Base-by-base conservation (phyloP, 2,888 invertebrate species). In the Caenorhabditis angaria region DNA sequence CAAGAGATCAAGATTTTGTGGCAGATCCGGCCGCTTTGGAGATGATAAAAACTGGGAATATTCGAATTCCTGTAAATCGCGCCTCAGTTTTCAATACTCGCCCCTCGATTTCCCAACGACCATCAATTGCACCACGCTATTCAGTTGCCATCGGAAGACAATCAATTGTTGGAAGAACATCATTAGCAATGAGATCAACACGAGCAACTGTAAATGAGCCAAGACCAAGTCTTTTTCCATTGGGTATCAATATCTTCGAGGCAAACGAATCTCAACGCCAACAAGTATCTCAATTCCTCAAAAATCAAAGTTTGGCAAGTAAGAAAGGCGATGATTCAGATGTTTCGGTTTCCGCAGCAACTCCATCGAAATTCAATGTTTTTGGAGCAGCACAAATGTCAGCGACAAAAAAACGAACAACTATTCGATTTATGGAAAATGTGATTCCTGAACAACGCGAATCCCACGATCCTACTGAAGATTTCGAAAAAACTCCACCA, bases 211-310 rank as follows among this genome's bases (percentile, higher is more conserved):
- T 41, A 14, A 58, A 27, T 22, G 69, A 69, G 53, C 69, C 69
- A 20, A 55, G 69, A 1, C 25, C 25, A 27, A 64, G 64, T 28
- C 54, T 69, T 24, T 41, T 69, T 12, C 69, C 69, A 12, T 57
- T 69, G 8, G 69, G 69, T 29, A 69, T 69, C 55, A 69, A 69
- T 29, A 47, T 69, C 1, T 65, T 69, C 22, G 54, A 59, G 1
- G 69, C 69, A n/a, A 67, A 27, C 22, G 51, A 48, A 5, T 50
- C 41, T 0, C 61, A 67, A 25, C 24, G 53, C 51, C 51, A 41
- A 12, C 61, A 67, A 25, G 58, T 67, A 12, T 41, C 41, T 41
- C 6, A 18, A 18, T 41, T 12, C 18, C 6, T 12, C 3, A 41
- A 41, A 14, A 41, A 2, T 18, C 41, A 41, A 41, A 41, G 41